Evolutionary conservation across 2,888 invertebrate species (phyloP).

Genomic region (Lysandra coridon): DNA sequence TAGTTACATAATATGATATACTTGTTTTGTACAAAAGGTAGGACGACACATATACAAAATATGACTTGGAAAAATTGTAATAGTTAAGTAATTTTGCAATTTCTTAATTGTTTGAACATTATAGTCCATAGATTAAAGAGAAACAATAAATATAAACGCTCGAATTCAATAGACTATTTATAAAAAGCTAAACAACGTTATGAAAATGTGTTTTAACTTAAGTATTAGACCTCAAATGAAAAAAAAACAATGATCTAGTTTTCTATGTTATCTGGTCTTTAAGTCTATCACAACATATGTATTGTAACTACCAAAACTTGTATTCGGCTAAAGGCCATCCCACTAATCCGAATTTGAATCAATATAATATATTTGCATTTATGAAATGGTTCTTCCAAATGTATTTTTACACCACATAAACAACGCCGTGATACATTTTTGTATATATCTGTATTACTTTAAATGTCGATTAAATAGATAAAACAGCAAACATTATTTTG

Average conservation of each 20-base stretch:
- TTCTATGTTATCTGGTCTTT: background rate
- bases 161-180: background rate
- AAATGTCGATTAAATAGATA: background rate
- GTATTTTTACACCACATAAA: constrained; percentile 18
- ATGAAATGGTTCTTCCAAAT: constrained; percentile 29
- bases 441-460: constrained; percentile 25
- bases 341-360: constrained; percentile 22
- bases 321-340: background rate
- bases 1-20: background rate
- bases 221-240: too few relatives aligned
- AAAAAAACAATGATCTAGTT: background rate
- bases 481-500: background rate
- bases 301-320: background rate
- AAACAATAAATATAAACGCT: background rate
- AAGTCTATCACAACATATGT: background rate
- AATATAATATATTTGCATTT: constrained; percentile 21
- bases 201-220: too few relatives aligned
- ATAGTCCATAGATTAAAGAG: background rate
- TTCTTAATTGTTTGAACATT: background rate
- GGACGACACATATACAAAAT: background rate
- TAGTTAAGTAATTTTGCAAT: too few relatives aligned
- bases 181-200: too few relatives aligned
- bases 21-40: background rate
- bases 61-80: background rate
- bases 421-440: background rate